These are phyloP conservation scores for Gonioctena quinquepunctata DNA, from an alignment of 1,140 invertebrate species.

Conservation along the genomic window DNA sequence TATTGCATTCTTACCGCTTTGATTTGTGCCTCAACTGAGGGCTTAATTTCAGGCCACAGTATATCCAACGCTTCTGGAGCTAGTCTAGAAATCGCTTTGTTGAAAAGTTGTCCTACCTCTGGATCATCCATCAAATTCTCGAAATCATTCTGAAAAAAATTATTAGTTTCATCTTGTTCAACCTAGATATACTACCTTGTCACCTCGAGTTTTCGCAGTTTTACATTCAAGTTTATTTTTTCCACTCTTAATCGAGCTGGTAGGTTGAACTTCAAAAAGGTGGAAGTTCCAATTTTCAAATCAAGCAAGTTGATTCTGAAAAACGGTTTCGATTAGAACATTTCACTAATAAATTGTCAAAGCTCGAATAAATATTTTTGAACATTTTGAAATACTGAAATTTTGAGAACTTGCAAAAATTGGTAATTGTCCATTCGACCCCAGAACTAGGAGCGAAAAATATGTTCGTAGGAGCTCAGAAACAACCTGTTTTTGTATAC, in stretches of 20 bases:
- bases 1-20: slow-evolving; percentile 40
- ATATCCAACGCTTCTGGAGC: slow-evolving; percentile 51
- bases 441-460: no score
- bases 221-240: slow-evolving; percentile 33
- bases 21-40: slow-evolving; percentile 47
- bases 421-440: no score
- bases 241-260: slow-evolving; percentile 35
- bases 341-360: no score
- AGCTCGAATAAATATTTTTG: no score
- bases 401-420: no score
- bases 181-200: no score
- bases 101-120: slow-evolving; percentile 47
- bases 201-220: slow-evolving; percentile 41
- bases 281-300: slow-evolving; percentile 38
- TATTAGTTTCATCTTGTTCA: no score
- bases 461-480: no score
- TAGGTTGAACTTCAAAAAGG: slow-evolving; percentile 37
- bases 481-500: no score
- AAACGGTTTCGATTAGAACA: no score
- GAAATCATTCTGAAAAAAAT: slow-evolving; percentile 48
- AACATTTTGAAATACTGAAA: no score
- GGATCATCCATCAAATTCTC: slow-evolving; percentile 48
- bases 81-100: slow-evolving; percentile 48
- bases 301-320: slow-evolving; percentile 37
- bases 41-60: slow-evolving; percentile 52